These are phyloP conservation scores for Acanthosepion esculentum DNA, from an alignment of 2,888 invertebrate species.

Conservation along the genomic window DNA sequence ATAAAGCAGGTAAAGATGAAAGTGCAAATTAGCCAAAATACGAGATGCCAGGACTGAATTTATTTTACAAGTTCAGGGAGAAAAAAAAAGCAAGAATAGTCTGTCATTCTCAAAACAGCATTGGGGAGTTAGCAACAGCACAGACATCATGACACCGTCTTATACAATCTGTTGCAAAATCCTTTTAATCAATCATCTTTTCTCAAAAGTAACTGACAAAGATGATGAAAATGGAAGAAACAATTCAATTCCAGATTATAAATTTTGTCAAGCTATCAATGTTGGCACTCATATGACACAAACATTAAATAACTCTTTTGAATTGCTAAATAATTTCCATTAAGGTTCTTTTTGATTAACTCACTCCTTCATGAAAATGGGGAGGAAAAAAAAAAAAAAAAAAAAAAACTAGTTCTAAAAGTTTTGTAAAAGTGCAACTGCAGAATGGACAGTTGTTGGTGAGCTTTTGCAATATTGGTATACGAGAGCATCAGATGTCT, in stretches of 20 bases:
- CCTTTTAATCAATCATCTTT: neutral
- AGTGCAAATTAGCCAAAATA: neutral
- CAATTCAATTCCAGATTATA: neutral
- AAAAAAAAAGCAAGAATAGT: neutral
- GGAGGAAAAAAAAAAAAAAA: too few relatives aligned
- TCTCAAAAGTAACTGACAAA: neutral
- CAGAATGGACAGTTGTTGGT: neutral
- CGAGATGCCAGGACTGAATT: neutral
- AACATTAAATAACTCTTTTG: neutral
- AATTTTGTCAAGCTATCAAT: neutral
- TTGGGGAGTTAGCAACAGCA: neutral
- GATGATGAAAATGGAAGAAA: too few relatives aligned
- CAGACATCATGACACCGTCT: neutral
- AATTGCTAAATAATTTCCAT: neutral
- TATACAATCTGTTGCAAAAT: neutral
- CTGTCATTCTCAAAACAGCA: neutral
- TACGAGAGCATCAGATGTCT: neutral
- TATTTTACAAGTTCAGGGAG: neutral
- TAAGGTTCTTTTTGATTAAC: neutral
- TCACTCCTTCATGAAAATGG: neutral
- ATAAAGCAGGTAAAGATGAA: neutral
- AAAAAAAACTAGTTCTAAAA: neutral
- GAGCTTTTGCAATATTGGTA: neutral
- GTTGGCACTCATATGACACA: neutral
- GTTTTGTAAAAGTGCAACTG: neutral